Evolutionary conservation across 2,888 invertebrate species (phyloP).

Genomic region (Poecilobothrus nobilitatus): DNA sequence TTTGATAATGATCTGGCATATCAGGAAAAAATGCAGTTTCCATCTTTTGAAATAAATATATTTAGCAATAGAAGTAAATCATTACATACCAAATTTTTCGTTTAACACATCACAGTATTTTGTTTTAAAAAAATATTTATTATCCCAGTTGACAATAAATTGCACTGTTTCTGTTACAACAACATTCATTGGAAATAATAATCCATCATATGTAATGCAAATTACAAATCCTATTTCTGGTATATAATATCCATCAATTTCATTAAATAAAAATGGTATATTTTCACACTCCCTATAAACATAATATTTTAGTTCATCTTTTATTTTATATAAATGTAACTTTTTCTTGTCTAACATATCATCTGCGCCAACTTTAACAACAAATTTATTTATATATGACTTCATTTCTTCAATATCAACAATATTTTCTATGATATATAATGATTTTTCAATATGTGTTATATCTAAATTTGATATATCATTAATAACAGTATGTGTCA

Average conservation of each 20-base stretch:
- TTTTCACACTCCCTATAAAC: conserved; percentile 14
- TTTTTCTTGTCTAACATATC: conserved; percentile 22
- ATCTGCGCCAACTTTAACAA: conserved; percentile 22
- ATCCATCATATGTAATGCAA: neutral
- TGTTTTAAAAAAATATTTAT: conserved; percentile 40
- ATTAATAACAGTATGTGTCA: neutral
- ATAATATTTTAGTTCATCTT: conserved; percentile 14
- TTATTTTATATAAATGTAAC: conserved; percentile 13
- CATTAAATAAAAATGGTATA: conserved; percentile 8
- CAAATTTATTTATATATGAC: conserved; percentile 17
- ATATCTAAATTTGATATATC: neutral
- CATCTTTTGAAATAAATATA: too few species aligned
- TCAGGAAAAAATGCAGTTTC: too few species aligned
- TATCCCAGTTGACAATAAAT: conserved; percentile 24
- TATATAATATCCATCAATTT: conserved; percentile 20
- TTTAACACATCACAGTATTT: conserved; percentile 57
- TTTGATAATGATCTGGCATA: too few species aligned
- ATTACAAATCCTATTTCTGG: conserved; percentile 25
- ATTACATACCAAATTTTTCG: conserved; percentile 61
- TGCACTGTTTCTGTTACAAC: neutral
- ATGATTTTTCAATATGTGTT: neutral
- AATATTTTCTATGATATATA: neutral
- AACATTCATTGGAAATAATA: neutral
- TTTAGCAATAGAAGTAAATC: too few species aligned
- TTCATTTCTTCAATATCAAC: conserved; percentile 18